Base-by-base conservation (phyloP, 2,113 vertebrate genomes). In the Chauna torquata region DNA sequence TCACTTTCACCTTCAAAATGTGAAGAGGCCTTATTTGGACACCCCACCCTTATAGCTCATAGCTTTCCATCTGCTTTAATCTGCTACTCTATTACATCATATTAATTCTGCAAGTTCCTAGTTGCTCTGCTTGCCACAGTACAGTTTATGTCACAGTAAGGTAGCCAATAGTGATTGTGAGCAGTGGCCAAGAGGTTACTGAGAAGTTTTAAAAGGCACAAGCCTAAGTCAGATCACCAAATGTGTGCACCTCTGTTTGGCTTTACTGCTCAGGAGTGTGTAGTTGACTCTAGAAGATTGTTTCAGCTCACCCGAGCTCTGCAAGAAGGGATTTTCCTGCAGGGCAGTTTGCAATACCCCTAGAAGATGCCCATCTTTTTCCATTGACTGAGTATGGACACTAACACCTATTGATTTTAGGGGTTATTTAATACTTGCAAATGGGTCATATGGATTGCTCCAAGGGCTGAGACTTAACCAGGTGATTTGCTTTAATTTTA, bases 21-120 rank as follows among this genome's bases (percentile, higher is more conserved):
- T 94, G 81, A 96, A 85, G 75, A 74, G 79, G 36, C 61, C 84
- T 92, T 87, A 58, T 90, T 86, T 93, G 42, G 71, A 74, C 76
- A 52, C 11, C 34, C 23, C 78, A 54, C 12, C 36, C 9, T 57
- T 27, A 23, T 34, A 40, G 40, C 79, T 94, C 82, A 30, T 40
- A 82, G 11, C 16, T 91, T 91, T 87, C 52, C 22, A 61, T 69
- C 44, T 91, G 34, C 24, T 79, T 82, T 76, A 65, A 82, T 85
- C 14, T 2, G 1, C 24, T 89, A 38, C 15, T 84, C 7, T 40
- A 0, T 74, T 87, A 55, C 17, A 8, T 55, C 24, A 19, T 42
- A 50, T 36, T 6, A 14, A 20, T 88, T 77, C 62, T 84, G 25
- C 28, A 86, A 52, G 38, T 40, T 32, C 18, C 24, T 24, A 65